Evolutionary conservation across 2,888 invertebrate species (phyloP).

Genomic region (Agrenia bidenticulata): DNA sequence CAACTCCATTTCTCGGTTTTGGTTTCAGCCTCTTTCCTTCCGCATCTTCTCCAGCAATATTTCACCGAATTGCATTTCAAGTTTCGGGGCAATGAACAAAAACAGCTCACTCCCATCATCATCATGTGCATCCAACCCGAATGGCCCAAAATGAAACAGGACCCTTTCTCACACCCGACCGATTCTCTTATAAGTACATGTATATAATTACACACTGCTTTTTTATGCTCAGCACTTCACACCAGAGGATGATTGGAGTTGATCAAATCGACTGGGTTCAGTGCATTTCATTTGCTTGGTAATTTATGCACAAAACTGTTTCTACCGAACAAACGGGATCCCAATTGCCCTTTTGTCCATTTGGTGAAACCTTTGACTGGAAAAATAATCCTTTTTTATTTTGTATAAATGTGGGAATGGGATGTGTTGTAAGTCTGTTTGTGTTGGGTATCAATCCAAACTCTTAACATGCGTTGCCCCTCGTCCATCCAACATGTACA

Average conservation of each 20-base stretch:
- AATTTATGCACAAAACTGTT: constrained; percentile 37
- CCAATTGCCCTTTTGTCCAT: constrained; percentile 33
- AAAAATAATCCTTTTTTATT: too few relatives aligned
- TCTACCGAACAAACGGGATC: constrained; percentile 35
- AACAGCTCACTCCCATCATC: constrained; percentile 22
- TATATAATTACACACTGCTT: not conserved
- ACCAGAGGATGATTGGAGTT: constrained; percentile 28
- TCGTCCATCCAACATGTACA: too few relatives aligned
- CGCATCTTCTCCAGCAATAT: constrained; percentile 2
- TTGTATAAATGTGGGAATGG: too few relatives aligned
- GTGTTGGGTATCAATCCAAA: too few relatives aligned
- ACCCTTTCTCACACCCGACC: constrained; percentile 40
- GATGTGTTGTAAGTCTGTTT: too few relatives aligned
- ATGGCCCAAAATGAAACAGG: constrained; percentile 38
- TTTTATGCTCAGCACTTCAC: constrained; percentile 1
- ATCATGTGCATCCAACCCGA: constrained; percentile 43
- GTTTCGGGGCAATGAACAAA: constrained; percentile 1
- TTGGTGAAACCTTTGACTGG: not conserved
- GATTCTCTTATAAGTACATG: not conserved
- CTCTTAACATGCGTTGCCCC: too few relatives aligned
- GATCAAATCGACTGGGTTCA: constrained; percentile 50
- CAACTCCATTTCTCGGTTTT: constrained; percentile 14
- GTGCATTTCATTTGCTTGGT: constrained; percentile 44
- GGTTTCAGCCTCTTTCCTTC: constrained; percentile 14
- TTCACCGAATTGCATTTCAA: constrained; percentile 2